These are phyloP conservation scores for Anguilla japonica DNA, from an alignment of 2,113 vertebrate species.

Conservation along the genomic window DNA sequence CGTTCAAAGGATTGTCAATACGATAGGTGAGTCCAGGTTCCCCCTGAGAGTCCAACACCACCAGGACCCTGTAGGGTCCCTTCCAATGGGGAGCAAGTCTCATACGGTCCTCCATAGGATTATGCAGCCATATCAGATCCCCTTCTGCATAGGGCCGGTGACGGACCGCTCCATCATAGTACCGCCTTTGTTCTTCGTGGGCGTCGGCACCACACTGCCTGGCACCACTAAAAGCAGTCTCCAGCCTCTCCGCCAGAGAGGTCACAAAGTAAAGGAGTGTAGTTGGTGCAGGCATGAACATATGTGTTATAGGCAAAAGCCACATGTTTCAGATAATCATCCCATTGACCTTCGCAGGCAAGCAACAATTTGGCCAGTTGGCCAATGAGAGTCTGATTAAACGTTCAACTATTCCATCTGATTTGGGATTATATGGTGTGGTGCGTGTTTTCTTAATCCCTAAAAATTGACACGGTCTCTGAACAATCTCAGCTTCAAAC, in stretches of 20 bases:
- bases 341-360: conserved; percentile 28
- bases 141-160: background rate
- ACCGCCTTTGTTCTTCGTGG: conserved; percentile 9
- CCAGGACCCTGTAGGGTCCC: background rate
- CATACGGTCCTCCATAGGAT: conserved; percentile 8
- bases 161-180: background rate
- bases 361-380: conserved; percentile 29
- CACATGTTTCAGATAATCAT: conserved; percentile 31
- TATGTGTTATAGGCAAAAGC: conserved; percentile 37
- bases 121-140: conserved; percentile 16
- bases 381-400: conserved; percentile 34
- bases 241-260: background rate
- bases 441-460: conserved; percentile 27
- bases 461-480: conserved; percentile 19
- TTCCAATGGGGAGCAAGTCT: conserved; percentile 26
- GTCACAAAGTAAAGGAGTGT: conserved; percentile 18
- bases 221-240: background rate
- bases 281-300: conserved; percentile 22
- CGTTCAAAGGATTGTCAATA: background rate
- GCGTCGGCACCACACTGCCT: background rate
- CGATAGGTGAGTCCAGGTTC: background rate
- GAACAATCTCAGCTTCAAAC: conserved; percentile 19
- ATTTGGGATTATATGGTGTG: conserved; percentile 24
- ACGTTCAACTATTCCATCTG: conserved; percentile 28
- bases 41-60: background rate